Evolutionary conservation across 2,888 invertebrate genomes (phyloP).

Genomic region (Harpagoxenus sublaevis): DNA sequence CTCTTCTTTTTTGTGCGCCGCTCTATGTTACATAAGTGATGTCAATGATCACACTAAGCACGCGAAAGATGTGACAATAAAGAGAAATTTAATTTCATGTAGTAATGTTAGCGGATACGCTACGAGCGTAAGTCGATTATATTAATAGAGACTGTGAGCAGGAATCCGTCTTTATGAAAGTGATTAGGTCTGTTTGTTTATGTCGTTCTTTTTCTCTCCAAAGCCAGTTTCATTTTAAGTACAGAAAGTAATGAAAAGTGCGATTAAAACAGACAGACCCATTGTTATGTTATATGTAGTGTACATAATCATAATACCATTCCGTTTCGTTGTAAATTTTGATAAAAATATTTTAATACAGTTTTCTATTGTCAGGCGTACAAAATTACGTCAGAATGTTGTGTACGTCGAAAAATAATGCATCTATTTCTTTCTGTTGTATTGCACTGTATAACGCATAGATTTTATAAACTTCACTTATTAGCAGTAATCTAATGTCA

Average conservation of each 20-base stretch:
- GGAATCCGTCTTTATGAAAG: constrained; percentile 36
- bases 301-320: constrained; percentile 26
- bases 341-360: constrained; percentile 59
- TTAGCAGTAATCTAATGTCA: constrained; percentile 36
- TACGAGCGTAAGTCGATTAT: constrained; percentile 4
- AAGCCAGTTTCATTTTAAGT: constrained; percentile 24
- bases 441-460: neutral
- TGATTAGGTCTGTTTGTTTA: constrained; percentile 33
- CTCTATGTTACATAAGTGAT: neutral
- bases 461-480: constrained; percentile 28
- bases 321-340: constrained; percentile 21
- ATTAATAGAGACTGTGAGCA: constrained; percentile 26
- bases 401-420: constrained; percentile 1
- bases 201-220: constrained; percentile 11
- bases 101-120: neutral
- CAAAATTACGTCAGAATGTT: constrained; percentile 26
- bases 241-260: constrained; percentile 13
- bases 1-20: neutral
- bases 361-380: constrained; percentile 58
- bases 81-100: constrained; percentile 13
- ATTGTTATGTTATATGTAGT: constrained; percentile 43
- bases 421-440: constrained; percentile 10
- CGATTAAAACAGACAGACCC: constrained; percentile 17
- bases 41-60: neutral
- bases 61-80: constrained; percentile 8